Conservation (phyloP, 2,888 invertebrate genomes). For the Coelogynopora nodosa region DNA sequence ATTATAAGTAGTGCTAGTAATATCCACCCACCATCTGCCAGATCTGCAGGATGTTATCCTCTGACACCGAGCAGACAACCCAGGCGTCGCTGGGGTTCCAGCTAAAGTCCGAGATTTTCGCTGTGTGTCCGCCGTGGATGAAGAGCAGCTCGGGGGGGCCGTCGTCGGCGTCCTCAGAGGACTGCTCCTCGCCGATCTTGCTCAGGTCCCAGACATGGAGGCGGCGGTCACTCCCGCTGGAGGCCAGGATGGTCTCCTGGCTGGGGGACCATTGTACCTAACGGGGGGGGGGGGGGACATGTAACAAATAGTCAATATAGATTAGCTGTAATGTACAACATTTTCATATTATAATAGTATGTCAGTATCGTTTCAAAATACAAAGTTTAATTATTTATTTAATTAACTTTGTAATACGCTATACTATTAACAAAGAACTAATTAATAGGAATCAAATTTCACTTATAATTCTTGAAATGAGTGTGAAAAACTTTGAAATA, state of each 20-base stretch:
- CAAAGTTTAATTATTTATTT: too few relatives aligned
- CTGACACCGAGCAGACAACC: slow-evolving; percentile 99
- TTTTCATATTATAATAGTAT: too few relatives aligned
- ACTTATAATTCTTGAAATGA: too few relatives aligned
- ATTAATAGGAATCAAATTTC: too few relatives aligned
- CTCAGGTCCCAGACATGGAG: slow-evolving; percentile 98
- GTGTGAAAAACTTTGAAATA: too few relatives aligned
- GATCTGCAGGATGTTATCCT: slow-evolving; percentile 99
- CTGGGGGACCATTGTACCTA: slow-evolving; percentile 99
- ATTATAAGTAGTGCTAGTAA: too few relatives aligned
- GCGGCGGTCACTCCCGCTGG: slow-evolving; percentile 91
- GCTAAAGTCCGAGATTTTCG: slow-evolving; percentile 98
- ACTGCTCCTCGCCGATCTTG: slow-evolving; percentile 98
- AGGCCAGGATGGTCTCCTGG: slow-evolving; percentile 97
- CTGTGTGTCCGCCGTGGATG: slow-evolving; percentile 97
- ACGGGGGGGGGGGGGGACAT: too few relatives aligned
- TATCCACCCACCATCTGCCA: slow-evolving; percentile 95
- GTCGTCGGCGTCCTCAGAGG: slow-evolving; percentile 95
- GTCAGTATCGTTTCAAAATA: too few relatives aligned
- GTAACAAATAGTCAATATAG: too few relatives aligned
- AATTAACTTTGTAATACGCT: too few relatives aligned
- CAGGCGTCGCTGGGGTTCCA: slow-evolving; percentile 99
- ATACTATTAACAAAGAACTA: too few relatives aligned
- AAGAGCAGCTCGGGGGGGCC: slow-evolving; percentile 93
- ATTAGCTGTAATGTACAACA: too few relatives aligned